Base-by-base conservation (phyloP, 1,140 invertebrate species). In the Drosophila ambigua region DNA sequence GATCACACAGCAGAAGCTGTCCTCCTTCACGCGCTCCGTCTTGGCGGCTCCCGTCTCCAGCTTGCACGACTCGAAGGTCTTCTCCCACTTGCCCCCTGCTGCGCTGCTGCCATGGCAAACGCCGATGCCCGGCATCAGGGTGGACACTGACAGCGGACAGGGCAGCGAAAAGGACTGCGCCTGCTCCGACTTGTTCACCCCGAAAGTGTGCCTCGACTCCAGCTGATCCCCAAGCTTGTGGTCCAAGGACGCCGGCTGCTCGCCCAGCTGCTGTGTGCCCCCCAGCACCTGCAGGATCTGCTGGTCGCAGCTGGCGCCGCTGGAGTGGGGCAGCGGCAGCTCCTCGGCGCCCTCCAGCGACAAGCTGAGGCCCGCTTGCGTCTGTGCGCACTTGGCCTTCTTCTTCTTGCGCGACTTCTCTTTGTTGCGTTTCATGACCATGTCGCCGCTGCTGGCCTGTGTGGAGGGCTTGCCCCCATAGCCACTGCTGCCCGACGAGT, bases 1-100 rank as follows among this genome's bases (percentile, higher is more conserved):
- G 65, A 98, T 95, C 0, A 96, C 94, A 67, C 95, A 95, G 59
- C 94, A 95, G 92, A 97, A 97, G 66, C 95, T 94, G 63, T 95
- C 94, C 94, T 96, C 83, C 67, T 88, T 88, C 6, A 23, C n/a
- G 0, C 65, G 51, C 1, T 88, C 83, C 9, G 23, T 16, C 1
- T 61, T 48, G 4, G 28, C 26, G 0, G 16, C 3, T 5, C 49
- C 28, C 2, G 72, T 35, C 16, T 91, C 90, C 48, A 90, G 51
- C 43, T 91, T 91, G 2, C 79, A 73, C 7, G 77, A 64, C 15
- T 91, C 90, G 16, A 58, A 78, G 0, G 75, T 61, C 48, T 75
- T 91, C 5, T 91, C 90, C 2, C 74, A 72, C 43, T 84, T 87
- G 1, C 31, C 39, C 8, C 45, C 60, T 5, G 41, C 15, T 5